A percentile compares a stretch with the other conserved stretches of the same genome.
These are phyloP conservation scores for Sula dactylatra DNA, from an alignment of 2,113 vertebrate genomes.

Conservation along the genomic window DNA sequence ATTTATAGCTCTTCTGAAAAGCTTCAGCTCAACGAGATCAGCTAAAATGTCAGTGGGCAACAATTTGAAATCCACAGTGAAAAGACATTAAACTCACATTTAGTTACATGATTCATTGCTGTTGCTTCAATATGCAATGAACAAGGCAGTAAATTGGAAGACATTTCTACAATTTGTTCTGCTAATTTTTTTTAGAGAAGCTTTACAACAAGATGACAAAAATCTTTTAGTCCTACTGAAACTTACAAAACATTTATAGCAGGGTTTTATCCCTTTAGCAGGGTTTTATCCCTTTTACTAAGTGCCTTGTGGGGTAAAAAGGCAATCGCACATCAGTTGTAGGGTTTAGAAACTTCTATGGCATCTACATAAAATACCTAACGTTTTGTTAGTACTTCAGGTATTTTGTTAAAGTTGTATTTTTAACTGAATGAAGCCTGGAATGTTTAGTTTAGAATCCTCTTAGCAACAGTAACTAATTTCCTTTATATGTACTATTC, in stretches of 20 bases:
- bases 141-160: constrained; percentile 29
- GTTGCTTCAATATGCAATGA: constrained; percentile 20
- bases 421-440: neutral
- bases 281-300: neutral
- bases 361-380: neutral
- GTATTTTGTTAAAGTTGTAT: neutral
- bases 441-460: neutral
- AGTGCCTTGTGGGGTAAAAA: neutral
- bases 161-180: neutral
- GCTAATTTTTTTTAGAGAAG: neutral
- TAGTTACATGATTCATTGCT: constrained; percentile 19
- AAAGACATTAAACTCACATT: constrained; percentile 20
- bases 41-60: neutral
- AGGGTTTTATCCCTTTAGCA: neutral
- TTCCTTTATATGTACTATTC: neutral
- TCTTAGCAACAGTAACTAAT: neutral
- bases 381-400: too few relatives aligned
- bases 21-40: neutral
- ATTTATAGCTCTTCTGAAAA: neutral
- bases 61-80: neutral
- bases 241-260: neutral
- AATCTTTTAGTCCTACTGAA: neutral
- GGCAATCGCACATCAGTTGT: neutral
- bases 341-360: neutral
- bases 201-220: neutral